Evolutionary conservation across 2,113 vertebrate genomes (phyloP), one percentile per base, ranked within the genome.

Genomic region (Gobio gobio): DNA sequence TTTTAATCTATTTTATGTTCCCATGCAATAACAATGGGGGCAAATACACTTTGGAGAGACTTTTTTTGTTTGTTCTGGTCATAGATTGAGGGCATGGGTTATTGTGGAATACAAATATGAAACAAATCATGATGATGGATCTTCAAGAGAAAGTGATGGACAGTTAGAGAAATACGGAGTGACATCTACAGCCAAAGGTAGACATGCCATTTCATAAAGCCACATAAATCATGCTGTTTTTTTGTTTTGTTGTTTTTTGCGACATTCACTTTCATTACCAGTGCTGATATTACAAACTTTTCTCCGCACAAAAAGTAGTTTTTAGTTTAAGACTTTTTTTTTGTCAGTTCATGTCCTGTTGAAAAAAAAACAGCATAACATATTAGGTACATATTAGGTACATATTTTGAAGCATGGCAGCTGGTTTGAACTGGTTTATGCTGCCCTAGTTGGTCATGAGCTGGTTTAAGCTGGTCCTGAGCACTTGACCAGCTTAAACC

Each of bases 181-280:
- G 4, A 72, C 33, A 79, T 4, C 26, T 47, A 56, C 61, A 22
- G 83, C 75, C 68, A 68, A 47, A 20, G 45, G 24, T 22, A 29
- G 33, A 49, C 40, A 43, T 20, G 72, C 47, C 18, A 24, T 51
- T 86, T 86, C 56, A 54, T 56, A 76, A 43, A 75, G n/a, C 1
- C 18, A 47, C 58, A 80, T 36, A 12, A 75, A 74, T 64, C 78
- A 73, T 5, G 14, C 26, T 14, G 26, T n/a, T n/a, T n/a, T n/a
- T n/a, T n/a, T n/a, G n/a, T n/a, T n/a, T n/a, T n/a, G n/a, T n/a
- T n/a, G n/a, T n/a, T n/a, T n/a, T n/a, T n/a, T n/a, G n/a, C n/a
- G n/a, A n/a, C n/a, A n/a, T n/a, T n/a, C 58, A 49, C 66, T 54
- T 87, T 84, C 29, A 74, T 87, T 78, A 83, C 74, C 70, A 61